phyloP scores from a whole-genome alignment of 1,140 invertebrate genomes.

The Ceratoteleas bidentatus region DNA sequence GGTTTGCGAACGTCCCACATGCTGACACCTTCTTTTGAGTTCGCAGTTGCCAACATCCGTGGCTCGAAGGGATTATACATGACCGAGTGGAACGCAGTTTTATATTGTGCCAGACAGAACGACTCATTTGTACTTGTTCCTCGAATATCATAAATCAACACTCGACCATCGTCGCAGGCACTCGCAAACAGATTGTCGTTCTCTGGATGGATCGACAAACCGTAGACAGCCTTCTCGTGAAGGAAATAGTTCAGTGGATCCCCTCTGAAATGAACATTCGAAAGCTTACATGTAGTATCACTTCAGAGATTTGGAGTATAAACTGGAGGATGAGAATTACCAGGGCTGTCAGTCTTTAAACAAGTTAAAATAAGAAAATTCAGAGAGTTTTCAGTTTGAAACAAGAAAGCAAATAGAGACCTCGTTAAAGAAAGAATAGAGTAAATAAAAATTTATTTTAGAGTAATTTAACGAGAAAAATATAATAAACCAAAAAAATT shows the following conservation, averaged over 20 bases:
- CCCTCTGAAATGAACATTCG: conserved; percentile 81
- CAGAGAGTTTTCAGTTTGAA: too few relatives aligned
- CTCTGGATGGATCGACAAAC: conserved; percentile 91
- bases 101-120: conserved; percentile 85
- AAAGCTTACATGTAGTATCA: too few relatives aligned
- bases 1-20: conserved; percentile 94
- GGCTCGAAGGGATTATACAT: conserved; percentile 94
- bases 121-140: conserved; percentile 84
- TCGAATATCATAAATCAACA: conserved; percentile 92
- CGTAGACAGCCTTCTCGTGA: conserved; percentile 94
- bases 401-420: too few relatives aligned
- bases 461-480: too few relatives aligned
- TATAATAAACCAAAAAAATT: too few relatives aligned
- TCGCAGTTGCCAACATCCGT: conserved; percentile 91
- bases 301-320: too few relatives aligned
- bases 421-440: too few relatives aligned
- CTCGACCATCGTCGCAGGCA: conserved; percentile 94
- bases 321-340: too few relatives aligned
- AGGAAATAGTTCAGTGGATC: conserved; percentile 88
- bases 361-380: too few relatives aligned
- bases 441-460: too few relatives aligned
- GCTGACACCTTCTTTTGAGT: conserved; percentile 92
- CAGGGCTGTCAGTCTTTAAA: too few relatives aligned
- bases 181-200: conserved; percentile 92
- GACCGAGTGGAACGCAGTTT: conserved; percentile 92